phyloP scores from a whole-genome alignment of 2,888 invertebrate genomes.

The Athalia rosae region DNA sequence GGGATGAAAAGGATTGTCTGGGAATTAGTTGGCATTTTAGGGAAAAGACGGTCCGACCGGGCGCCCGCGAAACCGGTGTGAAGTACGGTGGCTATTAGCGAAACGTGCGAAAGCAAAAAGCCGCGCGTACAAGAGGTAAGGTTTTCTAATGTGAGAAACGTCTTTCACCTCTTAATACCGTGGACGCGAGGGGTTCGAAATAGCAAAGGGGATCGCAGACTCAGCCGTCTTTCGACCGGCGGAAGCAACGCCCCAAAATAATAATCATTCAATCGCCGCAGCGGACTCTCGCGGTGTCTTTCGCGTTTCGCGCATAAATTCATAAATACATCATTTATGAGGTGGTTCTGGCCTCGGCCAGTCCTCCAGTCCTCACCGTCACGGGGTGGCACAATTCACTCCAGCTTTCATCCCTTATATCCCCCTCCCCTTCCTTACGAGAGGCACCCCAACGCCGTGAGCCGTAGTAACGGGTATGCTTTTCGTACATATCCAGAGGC shows the following conservation, averaged over 20 bases:
- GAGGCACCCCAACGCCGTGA: not conserved
- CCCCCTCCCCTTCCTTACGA: not conserved
- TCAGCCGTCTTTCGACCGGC: not conserved
- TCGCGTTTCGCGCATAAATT: constrained; percentile 47
- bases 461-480: not conserved
- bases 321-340: constrained; percentile 52
- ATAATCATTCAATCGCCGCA: constrained; percentile 50
- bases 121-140: not conserved
- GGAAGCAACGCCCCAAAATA: constrained; percentile 38
- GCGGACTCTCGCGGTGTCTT: constrained; percentile 40
- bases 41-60: too few species aligned
- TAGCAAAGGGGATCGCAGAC: not conserved
- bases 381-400: constrained; percentile 41
- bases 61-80: too few species aligned
- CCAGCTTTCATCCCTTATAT: constrained; percentile 18
- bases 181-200: not conserved
- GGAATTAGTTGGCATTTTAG: too few species aligned
- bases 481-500: constrained; percentile 49
- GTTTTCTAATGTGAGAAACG: not conserved
- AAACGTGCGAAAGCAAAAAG: too few species aligned
- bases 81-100: too few species aligned
- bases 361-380: constrained; percentile 13
- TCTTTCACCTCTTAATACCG: not conserved
- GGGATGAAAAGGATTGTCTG: too few species aligned
- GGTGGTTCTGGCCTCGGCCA: not conserved